These are phyloP conservation scores for Sesia bembeciformis DNA, from an alignment of 2,888 invertebrate genomes.

Conservation along the genomic window DNA sequence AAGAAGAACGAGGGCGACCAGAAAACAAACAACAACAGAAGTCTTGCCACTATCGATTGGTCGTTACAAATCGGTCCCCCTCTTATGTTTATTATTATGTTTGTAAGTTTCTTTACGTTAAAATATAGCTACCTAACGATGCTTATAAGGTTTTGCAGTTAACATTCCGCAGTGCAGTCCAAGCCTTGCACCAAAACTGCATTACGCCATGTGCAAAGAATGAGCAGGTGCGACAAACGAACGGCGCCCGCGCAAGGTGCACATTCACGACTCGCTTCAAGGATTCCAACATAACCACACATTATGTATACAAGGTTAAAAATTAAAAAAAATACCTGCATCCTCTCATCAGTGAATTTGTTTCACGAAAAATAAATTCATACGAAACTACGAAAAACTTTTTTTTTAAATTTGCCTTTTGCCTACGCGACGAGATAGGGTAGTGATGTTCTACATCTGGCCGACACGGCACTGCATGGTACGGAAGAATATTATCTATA, in stretches of 20 bases:
- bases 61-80: too few relatives aligned
- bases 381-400: constrained; percentile 12
- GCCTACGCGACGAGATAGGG: too few relatives aligned
- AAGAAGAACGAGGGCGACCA: too few relatives aligned
- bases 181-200: constrained; percentile 47
- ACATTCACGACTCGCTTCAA: constrained; percentile 43
- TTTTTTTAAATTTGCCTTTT: too few relatives aligned
- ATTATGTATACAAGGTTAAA: constrained; percentile 6
- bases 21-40: too few relatives aligned
- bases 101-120: too few relatives aligned
- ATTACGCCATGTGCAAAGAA: constrained; percentile 61
- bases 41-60: too few relatives aligned
- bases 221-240: constrained; percentile 50
- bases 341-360: constrained; percentile 2
- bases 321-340: constrained; percentile 2
- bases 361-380: constrained; percentile 11
- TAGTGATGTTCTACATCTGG: too few relatives aligned
- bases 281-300: constrained; percentile 18
- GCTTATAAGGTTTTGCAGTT: constrained; percentile 20
- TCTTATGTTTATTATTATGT: too few relatives aligned
- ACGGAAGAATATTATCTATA: too few relatives aligned
- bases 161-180: constrained; percentile 32
- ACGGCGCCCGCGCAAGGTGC: constrained; percentile 47
- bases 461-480: too few relatives aligned
- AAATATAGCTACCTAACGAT: constrained; percentile 3